phyloP scores from a whole-genome alignment of 2,888 invertebrate genomes.

The Belgica antarctica region DNA sequence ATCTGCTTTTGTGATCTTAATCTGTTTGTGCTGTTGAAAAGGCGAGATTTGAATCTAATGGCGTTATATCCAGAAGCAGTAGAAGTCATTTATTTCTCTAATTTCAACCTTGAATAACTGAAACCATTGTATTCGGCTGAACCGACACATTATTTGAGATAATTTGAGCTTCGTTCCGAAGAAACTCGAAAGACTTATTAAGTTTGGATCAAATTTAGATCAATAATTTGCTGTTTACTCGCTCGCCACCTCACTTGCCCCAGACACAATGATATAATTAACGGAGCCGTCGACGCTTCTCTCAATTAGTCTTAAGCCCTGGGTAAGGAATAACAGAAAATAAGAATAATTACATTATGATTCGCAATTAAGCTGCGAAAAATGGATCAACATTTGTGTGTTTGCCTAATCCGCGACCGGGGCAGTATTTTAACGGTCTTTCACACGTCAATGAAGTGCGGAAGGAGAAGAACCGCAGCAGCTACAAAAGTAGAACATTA shows the following conservation, averaged over 20 bases:
- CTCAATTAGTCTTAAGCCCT: not conserved
- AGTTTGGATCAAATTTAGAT: constrained; percentile 43
- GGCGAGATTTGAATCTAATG: constrained; percentile 6
- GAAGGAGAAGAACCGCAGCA: not conserved
- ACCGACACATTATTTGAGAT: not conserved
- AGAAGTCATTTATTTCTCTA: constrained; percentile 25
- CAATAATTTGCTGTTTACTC: constrained; percentile 42
- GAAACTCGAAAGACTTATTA: constrained; percentile 26
- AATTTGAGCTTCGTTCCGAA: constrained; percentile 2
- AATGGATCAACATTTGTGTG: constrained; percentile 28
- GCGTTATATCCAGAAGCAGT: constrained; percentile 1
- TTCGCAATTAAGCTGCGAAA: constrained; percentile 21
- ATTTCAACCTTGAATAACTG: constrained; percentile 30
- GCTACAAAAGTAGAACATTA: constrained; percentile 2
- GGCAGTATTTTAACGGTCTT: not conserved
- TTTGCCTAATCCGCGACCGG: not conserved
- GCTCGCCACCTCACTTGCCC: not conserved
- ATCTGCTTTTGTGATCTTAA: constrained; percentile 33
- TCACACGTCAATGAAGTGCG: constrained; percentile 3
- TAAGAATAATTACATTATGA: constrained; percentile 12
- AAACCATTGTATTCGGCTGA: constrained; percentile 6
- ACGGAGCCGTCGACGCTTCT: constrained; percentile 1
- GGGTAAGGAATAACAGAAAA: not conserved
- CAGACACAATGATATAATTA: constrained; percentile 40
- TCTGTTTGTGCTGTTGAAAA: constrained; percentile 17